Evolutionary conservation across 2,888 invertebrate species (phyloP).

Genomic region (Mycalesis mineus): DNA sequence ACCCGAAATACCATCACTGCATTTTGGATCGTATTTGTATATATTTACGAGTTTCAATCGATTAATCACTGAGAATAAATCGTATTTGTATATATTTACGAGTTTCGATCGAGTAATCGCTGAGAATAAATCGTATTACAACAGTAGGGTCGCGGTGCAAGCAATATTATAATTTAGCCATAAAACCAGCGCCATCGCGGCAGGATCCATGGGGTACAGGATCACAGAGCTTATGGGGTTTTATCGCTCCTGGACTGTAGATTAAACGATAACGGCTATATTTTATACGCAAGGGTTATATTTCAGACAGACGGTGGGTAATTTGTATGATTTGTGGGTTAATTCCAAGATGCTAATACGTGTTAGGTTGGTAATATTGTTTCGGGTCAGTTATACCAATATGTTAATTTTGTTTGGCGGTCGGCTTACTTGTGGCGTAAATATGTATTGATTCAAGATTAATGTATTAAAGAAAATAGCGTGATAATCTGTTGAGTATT

Average conservation of each 20-base stretch:
- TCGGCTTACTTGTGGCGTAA: too few relatives aligned
- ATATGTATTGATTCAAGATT: too few relatives aligned
- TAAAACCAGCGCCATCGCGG: conserved; percentile 11
- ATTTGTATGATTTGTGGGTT: conserved; percentile 4
- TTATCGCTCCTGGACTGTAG: conserved; percentile 19
- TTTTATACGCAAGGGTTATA: conserved; percentile 1
- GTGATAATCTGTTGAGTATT: too few relatives aligned
- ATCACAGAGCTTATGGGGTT: conserved; percentile 18
- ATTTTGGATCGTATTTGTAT: too few relatives aligned
- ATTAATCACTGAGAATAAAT: too few relatives aligned
- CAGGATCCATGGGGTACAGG: conserved; percentile 15
- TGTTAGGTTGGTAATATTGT: background rate
- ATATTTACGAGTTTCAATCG: too few relatives aligned
- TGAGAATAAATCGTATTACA: background rate
- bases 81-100: too few relatives aligned
- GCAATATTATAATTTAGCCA: conserved; percentile 18
- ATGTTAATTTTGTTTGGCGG: background rate
- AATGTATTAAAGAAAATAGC: too few relatives aligned
- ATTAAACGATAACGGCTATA: conserved; percentile 10
- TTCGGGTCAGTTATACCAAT: background rate
- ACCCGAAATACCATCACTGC: too few relatives aligned
- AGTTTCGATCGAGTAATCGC: background rate
- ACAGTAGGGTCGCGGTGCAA: background rate
- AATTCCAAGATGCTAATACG: background rate
- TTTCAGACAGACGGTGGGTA: background rate